These are phyloP conservation scores for Lutraria lutraria DNA, from an alignment of 2,888 invertebrate genomes.

Conservation along the genomic window DNA sequence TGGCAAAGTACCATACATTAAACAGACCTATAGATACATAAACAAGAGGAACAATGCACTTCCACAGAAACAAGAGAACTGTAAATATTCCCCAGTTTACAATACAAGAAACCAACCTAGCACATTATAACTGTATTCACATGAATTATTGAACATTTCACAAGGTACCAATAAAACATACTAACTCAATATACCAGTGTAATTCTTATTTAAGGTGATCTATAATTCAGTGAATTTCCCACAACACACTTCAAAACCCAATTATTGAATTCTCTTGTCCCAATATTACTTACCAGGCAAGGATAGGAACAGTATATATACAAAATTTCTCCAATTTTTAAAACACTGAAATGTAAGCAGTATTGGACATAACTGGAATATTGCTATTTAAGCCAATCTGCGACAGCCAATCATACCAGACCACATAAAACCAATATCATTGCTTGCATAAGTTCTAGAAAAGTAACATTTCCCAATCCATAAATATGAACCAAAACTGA, in stretches of 20 bases:
- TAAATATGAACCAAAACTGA: not conserved
- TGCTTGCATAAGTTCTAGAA: not conserved
- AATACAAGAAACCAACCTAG: not conserved
- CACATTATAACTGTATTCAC: not conserved
- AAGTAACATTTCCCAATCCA: not conserved
- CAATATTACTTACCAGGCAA: slow-evolving; percentile 16
- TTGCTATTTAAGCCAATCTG: not conserved
- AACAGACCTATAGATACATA: too few species aligned
- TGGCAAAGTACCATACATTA: too few species aligned
- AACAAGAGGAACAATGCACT: too few species aligned
- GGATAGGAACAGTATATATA: not conserved
- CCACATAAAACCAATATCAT: slow-evolving; percentile 10
- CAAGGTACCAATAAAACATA: slow-evolving; percentile 10
- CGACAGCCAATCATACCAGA: not conserved
- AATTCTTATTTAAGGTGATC: slow-evolving; percentile 4
- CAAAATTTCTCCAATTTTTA: slow-evolving; percentile 20
- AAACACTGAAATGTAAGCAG: not conserved
- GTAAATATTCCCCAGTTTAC: slow-evolving; percentile 21
- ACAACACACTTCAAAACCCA: slow-evolving; percentile 19
- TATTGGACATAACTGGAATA: not conserved
- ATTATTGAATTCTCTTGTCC: slow-evolving; percentile 12
- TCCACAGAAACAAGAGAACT: not conserved
- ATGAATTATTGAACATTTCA: slow-evolving; percentile 23
- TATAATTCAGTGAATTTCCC: slow-evolving; percentile 27
- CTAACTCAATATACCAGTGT: slow-evolving; percentile 21